A percentile compares a stretch with the other conserved stretches of the same genome.
These are phyloP conservation scores for Drosophila kuntzei DNA, from an alignment of 2,888 invertebrate genomes.

Conservation along the genomic window DNA sequence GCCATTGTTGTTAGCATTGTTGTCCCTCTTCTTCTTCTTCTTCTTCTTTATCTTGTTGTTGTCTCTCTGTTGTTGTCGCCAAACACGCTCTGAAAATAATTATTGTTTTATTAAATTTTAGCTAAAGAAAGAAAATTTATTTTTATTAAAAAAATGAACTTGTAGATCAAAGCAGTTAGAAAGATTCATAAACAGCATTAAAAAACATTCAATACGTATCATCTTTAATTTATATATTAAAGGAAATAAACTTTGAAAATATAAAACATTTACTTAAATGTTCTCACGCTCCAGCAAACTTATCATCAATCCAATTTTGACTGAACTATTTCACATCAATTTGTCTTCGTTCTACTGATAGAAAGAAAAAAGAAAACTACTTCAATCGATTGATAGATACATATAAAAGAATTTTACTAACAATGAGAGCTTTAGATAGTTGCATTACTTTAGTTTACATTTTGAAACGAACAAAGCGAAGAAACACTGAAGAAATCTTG, in stretches of 20 bases:
- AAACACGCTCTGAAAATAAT: constrained; percentile 2
- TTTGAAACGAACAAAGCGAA: not conserved
- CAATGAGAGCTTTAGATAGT: constrained; percentile 5
- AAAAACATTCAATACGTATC: no score
- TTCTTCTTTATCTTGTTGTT: constrained; percentile 23
- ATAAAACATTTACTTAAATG: not conserved
- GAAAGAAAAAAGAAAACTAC: not conserved
- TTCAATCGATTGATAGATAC: constrained; percentile 18
- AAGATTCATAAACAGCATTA: no score
- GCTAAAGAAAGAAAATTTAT: no score
- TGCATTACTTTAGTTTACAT: constrained; percentile 4
- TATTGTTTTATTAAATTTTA: constrained; percentile 8
- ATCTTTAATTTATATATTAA: no score
- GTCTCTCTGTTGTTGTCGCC: constrained; percentile 4
- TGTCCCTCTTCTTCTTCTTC: constrained; percentile 24
- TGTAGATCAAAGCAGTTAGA: not conserved
- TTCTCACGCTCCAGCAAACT: not conserved
- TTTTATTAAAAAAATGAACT: not conserved
- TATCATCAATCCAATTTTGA: constrained; percentile 5
- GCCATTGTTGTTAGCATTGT: constrained; percentile 56
- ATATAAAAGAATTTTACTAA: constrained; percentile 7
- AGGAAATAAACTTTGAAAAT: no score
- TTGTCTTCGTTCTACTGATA: not conserved
- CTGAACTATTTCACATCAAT: constrained; percentile 1
- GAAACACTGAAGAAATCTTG: constrained; percentile 26